Percentiles rank a stretch among this genome's conserved stretches.
Evolutionary conservation across 2,113 vertebrate genomes (phyloP).

Genomic region (Malurus alboscapulatus): DNA sequence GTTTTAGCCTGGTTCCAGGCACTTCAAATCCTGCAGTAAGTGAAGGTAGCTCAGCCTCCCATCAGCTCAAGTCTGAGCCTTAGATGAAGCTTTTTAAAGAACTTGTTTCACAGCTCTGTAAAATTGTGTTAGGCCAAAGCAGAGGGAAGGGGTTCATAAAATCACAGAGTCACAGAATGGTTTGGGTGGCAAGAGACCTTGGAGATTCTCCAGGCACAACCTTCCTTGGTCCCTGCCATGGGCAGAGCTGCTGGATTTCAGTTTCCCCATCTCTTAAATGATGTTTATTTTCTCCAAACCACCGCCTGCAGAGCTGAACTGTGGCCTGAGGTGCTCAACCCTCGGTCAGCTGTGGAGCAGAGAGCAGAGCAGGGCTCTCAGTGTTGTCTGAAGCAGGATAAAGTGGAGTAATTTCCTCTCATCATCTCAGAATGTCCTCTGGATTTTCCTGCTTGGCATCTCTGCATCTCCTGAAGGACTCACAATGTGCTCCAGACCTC

Average conservation of each 20-base stretch:
- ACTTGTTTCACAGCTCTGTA: background rate
- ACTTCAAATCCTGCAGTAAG: background rate
- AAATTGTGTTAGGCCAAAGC: fast-evolving
- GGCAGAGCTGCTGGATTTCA: background rate
- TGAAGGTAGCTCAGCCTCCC: background rate
- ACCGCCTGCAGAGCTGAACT: background rate
- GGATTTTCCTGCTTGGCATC: background rate
- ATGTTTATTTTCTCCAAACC: background rate
- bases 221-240: background rate
- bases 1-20: background rate
- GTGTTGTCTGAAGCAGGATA: background rate
- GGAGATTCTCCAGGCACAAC: background rate
- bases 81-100: background rate
- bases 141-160: background rate
- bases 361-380: background rate
- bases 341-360: background rate
- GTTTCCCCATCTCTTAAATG: background rate
- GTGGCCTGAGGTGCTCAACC: background rate
- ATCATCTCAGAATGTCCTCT: background rate
- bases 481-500: background rate
- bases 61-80: background rate
- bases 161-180: background rate
- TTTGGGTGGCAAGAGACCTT: background rate
- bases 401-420: background rate
- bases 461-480: background rate